A percentile compares a stretch with the other conserved stretches of the same genome.
These are phyloP conservation scores for Diarsia rubi DNA, from an alignment of 2,888 invertebrate species.

Conservation along the genomic window DNA sequence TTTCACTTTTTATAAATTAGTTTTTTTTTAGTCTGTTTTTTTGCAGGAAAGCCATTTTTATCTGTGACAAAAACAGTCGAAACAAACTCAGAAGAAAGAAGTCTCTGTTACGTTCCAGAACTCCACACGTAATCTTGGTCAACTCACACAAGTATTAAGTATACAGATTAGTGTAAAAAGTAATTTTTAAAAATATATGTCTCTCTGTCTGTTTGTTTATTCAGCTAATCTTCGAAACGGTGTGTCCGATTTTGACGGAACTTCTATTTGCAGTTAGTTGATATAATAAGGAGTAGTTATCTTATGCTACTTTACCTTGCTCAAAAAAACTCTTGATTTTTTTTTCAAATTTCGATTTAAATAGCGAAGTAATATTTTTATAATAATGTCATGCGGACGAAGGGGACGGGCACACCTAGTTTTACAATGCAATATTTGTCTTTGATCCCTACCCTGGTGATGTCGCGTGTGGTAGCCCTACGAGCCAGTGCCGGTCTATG, in stretches of 20 bases:
- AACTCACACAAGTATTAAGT: no score
- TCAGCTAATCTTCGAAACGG: background rate
- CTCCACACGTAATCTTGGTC: no score
- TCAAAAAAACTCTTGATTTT: background rate
- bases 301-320: background rate
- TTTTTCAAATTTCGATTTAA: background rate
- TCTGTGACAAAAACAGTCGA: no score
- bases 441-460: background rate
- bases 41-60: no score
- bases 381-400: background rate
- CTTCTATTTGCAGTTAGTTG: background rate
- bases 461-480: constrained; percentile 11
- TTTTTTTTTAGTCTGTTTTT: no score
- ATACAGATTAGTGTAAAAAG: background rate
- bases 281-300: background rate
- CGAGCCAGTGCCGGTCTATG: background rate
- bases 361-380: background rate
- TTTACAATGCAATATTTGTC: background rate
- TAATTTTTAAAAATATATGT: no score
- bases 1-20: no score
- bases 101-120: no score
- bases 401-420: background rate
- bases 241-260: background rate
- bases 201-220: background rate
- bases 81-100: no score